These are phyloP conservation scores for Halocynthia roretzi DNA, from an alignment of 23 tunicate species.

Conservation along the genomic window DNA sequence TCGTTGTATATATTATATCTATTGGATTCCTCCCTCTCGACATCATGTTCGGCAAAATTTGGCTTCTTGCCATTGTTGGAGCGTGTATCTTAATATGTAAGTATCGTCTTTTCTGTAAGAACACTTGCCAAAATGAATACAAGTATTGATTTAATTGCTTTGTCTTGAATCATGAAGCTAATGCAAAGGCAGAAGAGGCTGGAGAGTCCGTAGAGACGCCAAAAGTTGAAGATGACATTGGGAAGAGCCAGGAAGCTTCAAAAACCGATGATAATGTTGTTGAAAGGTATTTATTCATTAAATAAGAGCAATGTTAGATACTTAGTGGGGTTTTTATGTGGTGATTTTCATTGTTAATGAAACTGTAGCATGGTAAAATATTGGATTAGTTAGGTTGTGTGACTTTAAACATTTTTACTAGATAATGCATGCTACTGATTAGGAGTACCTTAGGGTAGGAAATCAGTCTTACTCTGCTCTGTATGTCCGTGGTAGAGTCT, in stretches of 20 bases:
- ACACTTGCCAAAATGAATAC: too few species aligned
- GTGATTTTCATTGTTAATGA: too few species aligned
- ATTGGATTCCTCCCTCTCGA: background rate
- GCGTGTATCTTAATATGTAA: slow-evolving; percentile 51
- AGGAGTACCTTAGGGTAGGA: background rate
- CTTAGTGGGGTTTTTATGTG: background rate
- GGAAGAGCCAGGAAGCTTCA: slow-evolving; percentile 77
- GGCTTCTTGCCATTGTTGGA: slow-evolving; percentile 51
- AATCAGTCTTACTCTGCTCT: background rate
- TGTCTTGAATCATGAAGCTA: background rate
- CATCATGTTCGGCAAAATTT: slow-evolving; percentile 43
- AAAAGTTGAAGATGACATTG: slow-evolving; percentile 78
- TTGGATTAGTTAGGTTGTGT: too few species aligned
- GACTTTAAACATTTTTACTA: background rate
- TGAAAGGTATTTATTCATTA: slow-evolving; percentile 32
- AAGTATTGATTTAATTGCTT: background rate
- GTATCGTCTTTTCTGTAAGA: background rate
- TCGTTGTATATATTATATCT: too few species aligned
- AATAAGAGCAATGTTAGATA: background rate
- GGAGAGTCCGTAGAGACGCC: slow-evolving; percentile 46
- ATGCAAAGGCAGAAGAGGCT: slow-evolving; percentile 44
- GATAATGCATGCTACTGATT: background rate
- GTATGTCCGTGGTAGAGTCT: background rate
- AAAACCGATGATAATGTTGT: slow-evolving; percentile 98
- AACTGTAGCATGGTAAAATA: too few species aligned